phyloP scores from a whole-genome alignment of 1,140 invertebrate species.

The Scylla paramamosain region DNA sequence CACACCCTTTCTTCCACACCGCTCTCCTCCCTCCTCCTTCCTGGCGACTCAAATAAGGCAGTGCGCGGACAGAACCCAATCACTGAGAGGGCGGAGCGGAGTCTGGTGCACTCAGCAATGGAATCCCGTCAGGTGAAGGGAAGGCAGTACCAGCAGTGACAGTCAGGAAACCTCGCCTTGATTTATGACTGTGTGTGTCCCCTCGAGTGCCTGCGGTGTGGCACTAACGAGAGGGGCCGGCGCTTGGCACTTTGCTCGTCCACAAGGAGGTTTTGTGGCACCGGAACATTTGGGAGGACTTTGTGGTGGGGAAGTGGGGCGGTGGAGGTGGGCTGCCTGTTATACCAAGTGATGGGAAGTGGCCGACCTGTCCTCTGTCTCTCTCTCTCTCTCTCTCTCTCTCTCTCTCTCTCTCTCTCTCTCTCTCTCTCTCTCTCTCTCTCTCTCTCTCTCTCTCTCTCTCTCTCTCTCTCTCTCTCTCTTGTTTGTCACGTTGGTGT shows the following conservation, averaged over 20 bases:
- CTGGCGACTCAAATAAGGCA: neutral
- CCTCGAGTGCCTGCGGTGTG: conserved; percentile 30
- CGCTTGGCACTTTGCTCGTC: conserved; percentile 32
- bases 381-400: neutral
- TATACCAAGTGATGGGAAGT: neutral
- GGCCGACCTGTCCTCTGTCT: neutral
- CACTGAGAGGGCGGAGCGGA: neutral
- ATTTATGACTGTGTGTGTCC: conserved; percentile 40
- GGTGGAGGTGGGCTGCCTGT: neutral
- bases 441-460: neutral
- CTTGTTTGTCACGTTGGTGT: neutral
- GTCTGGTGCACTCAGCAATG: neutral
- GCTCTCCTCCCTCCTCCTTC: neutral
- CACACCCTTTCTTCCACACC: neutral
- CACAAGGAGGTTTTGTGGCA: conserved; percentile 28
- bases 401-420: neutral
- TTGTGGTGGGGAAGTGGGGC: neutral
- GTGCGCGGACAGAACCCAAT: neutral
- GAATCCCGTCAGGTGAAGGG: neutral
- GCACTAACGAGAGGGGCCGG: conserved; percentile 37
- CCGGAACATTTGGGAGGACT: neutral
- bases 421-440: conserved; percentile 8
- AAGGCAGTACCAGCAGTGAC: neutral
- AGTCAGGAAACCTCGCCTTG: neutral
- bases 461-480: neutral